phyloP scores from a whole-genome alignment of 2,113 vertebrate species.

The Centropristis striata region DNA sequence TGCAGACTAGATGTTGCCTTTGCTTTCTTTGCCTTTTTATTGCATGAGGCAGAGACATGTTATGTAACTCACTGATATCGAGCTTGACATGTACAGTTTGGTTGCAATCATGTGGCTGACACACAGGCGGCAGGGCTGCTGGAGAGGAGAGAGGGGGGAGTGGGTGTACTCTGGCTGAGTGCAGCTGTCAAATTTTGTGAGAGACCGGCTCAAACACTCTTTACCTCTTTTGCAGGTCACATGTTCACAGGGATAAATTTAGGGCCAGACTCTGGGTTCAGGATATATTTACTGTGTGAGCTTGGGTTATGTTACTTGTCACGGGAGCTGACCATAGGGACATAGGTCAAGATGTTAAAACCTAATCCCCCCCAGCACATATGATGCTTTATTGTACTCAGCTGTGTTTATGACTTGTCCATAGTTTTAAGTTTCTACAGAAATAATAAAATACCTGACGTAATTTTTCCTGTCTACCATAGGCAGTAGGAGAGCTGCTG shows the following conservation, averaged over 20 bases:
- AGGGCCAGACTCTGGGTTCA: conserved; percentile 72
- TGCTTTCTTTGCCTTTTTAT: not conserved
- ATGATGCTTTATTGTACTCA: conserved; percentile 39
- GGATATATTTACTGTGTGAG: conserved; percentile 73
- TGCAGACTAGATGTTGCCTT: not conserved
- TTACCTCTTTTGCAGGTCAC: conserved; percentile 74
- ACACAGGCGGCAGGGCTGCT: conserved; percentile 32
- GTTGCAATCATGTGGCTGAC: conserved; percentile 50
- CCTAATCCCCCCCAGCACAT: not conserved
- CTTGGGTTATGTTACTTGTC: conserved; percentile 71
- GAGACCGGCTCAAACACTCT: conserved; percentile 64
- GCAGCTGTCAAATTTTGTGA: conserved; percentile 79
- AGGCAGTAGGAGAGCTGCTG: conserved; percentile 94
- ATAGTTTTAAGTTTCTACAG: not conserved
- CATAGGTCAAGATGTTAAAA: conserved; percentile 63
- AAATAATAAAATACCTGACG: not conserved
- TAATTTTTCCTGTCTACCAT: not conserved
- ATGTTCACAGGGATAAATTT: conserved; percentile 81
- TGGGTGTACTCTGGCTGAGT: conserved; percentile 40
- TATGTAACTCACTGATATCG: conserved; percentile 41
- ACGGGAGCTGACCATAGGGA: conserved; percentile 43
- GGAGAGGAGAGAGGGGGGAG: not conserved
- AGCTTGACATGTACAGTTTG: conserved; percentile 34
- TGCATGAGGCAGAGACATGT: conserved; percentile 10
- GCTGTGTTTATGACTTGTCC: conserved; percentile 3